phyloP scores from a whole-genome alignment of 2,888 invertebrate genomes.

The Germaria angustata region DNA sequence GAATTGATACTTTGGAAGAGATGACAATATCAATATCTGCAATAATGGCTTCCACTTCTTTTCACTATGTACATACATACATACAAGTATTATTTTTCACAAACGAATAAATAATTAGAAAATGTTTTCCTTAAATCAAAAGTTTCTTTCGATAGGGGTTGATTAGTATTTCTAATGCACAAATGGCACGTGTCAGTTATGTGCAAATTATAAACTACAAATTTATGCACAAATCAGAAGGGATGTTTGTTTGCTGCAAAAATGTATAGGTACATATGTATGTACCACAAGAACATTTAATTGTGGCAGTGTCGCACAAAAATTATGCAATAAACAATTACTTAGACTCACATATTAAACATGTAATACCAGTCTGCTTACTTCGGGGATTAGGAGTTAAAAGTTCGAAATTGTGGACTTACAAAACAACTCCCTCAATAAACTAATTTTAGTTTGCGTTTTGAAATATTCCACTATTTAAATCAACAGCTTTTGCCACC shows the following conservation, averaged over 20 bases:
- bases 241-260: no score
- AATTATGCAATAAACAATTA: neutral
- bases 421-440: no score
- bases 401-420: no score
- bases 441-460: no score
- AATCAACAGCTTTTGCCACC: no score
- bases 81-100: neutral
- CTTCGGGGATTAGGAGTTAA: no score
- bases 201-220: conserved; percentile 22
- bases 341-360: no score
- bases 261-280: neutral
- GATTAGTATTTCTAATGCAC: neutral
- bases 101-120: neutral
- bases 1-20: no score
- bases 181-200: conserved; percentile 53
- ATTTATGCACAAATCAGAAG: conserved; percentile 5
- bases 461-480: no score
- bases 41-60: no score
- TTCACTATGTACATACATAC: neutral
- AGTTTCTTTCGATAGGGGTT: neutral
- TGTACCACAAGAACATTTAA: neutral
- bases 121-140: neutral
- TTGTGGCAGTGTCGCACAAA: neutral
- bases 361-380: no score
- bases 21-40: no score